Evolutionary conservation across 2,113 vertebrate species (phyloP), one percentile per base, ranked within the genome.

Genomic region (Barbus barbus): DNA sequence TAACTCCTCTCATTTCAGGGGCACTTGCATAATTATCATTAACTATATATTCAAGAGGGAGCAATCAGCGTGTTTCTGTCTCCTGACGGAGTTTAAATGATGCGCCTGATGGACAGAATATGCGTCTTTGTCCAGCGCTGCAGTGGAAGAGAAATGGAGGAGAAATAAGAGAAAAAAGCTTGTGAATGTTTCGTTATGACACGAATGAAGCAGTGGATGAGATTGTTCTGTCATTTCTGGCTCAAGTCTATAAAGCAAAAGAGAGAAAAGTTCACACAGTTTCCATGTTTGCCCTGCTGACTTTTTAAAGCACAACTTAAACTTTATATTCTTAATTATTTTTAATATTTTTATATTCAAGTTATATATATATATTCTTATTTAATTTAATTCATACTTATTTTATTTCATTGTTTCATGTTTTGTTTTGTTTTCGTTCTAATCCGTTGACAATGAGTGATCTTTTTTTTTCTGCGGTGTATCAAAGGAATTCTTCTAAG

Each of bases 161-260:
- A 77, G 75, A 38, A 95, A 95, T 90, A n/a, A n/a, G 95, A 91
- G 95, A 97, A 96, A 96, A 97, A 97, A 96, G 95, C 95, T 95
- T 93, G 20, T 72, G 33, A 71, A 71, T 24, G 5, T 13, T 44
- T 44, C 69, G 14, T 72, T 14, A 14, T n/a, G 38, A 24, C 5
- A 6, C 12, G 12, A 41, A 72, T 14, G 12, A 72, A 44, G 69
- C 22, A 26, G 38, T 58, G 22, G 53, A 44, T 5, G 38, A 73
- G 38, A 72, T 44, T 44, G 14, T 69, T 69, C 65, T 36, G 18
- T 36, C 63, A 36, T 20, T 48, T 48, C 46, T 36, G 31, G 1
- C 20, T 67, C 65, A 69, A 36, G 31, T 36, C 65, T 69, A 36
- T 28, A 65, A 65, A 65, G 31, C 7, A 56, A 56, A n/a, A 56